phyloP scores from a whole-genome alignment of 2,113 vertebrate genomes.

The Taxidea taxus region DNA sequence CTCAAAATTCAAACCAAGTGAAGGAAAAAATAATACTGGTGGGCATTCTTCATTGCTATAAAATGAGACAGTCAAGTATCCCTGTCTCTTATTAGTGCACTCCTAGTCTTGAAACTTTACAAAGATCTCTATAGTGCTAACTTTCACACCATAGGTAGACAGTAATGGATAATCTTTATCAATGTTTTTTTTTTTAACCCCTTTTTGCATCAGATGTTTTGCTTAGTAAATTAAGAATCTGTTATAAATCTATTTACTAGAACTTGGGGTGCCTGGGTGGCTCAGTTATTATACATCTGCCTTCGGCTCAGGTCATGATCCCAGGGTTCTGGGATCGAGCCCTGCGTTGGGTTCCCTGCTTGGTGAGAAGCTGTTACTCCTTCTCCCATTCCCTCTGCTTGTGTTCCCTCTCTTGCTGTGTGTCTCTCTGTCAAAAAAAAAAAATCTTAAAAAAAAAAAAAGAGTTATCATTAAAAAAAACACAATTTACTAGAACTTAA shows the following conservation, averaged over 20 bases:
- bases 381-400: no score
- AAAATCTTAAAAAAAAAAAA: no score
- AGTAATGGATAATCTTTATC: background rate
- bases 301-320: no score
- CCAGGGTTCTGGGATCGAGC: no score
- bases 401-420: no score
- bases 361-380: no score
- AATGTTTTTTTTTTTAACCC: background rate
- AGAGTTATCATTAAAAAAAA: background rate
- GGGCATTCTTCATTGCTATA: background rate
- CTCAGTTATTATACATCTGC: no score
- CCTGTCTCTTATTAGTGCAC: background rate
- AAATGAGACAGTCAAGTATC: background rate
- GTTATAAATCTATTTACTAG: background rate
- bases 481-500: background rate
- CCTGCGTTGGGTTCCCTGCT: no score
- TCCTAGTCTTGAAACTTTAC: background rate
- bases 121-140: background rate
- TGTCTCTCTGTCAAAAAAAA: no score
- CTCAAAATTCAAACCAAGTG: background rate
- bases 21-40: background rate
- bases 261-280: background rate
- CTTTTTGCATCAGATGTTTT: background rate
- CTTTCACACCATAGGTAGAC: background rate
- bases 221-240: background rate